Evolutionary conservation across 2,888 invertebrate genomes (phyloP).

Genomic region (Cordylochernes scorpioides): DNA sequence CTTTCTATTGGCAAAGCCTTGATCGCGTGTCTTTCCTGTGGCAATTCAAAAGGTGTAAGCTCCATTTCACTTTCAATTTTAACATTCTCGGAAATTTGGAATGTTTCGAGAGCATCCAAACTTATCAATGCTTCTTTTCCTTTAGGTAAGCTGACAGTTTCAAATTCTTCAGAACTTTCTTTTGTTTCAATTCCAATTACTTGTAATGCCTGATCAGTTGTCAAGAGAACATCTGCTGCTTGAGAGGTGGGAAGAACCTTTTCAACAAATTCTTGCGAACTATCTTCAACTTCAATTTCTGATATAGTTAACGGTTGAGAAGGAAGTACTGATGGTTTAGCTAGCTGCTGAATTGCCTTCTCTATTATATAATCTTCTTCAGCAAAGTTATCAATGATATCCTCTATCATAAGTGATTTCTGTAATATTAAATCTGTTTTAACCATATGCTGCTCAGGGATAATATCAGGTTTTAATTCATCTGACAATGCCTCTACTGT

Average conservation of each 20-base stretch:
- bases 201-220: slow-evolving; percentile 11
- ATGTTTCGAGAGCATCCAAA: too few species aligned
- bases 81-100: too few species aligned
- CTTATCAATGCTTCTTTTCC: too few species aligned
- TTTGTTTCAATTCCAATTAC: slow-evolving; percentile 9
- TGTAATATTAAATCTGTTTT: slow-evolving; percentile 7
- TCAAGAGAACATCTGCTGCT: slow-evolving; percentile 7
- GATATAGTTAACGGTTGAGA: slow-evolving; percentile 12
- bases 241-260: slow-evolving; percentile 6
- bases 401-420: slow-evolving; percentile 7
- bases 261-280: slow-evolving; percentile 6
- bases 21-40: slow-evolving; percentile 6
- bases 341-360: slow-evolving; percentile 7
- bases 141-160: too few species aligned
- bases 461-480: slow-evolving; percentile 8
- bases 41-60: too few species aligned
- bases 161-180: slow-evolving; percentile 5
- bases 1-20: slow-evolving; percentile 7
- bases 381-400: slow-evolving; percentile 10
- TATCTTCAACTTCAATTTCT: slow-evolving; percentile 8
- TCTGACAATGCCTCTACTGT: slow-evolving; percentile 8
- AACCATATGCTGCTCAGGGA: slow-evolving; percentile 7
- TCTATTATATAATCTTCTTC: slow-evolving; percentile 9
- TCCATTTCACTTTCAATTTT: too few species aligned
- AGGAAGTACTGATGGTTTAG: slow-evolving; percentile 7